These are phyloP conservation scores for Carettochelys insculpta DNA, from an alignment of 2,113 vertebrate genomes.

Conservation along the genomic window DNA sequence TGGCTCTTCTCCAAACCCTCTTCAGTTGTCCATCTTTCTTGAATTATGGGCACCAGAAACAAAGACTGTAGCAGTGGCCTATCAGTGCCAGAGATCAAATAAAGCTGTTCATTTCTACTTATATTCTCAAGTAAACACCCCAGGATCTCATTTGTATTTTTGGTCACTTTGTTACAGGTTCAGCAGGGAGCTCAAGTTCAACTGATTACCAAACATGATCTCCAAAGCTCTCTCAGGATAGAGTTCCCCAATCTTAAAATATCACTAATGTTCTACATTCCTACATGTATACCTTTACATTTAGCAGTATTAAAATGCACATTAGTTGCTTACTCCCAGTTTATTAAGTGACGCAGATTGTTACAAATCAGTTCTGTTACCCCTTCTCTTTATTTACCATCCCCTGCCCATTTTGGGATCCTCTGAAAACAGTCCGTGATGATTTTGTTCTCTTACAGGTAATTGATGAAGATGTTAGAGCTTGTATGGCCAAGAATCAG, in stretches of 20 bases:
- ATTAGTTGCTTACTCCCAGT: not conserved
- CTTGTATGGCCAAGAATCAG: not conserved
- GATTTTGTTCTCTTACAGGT: not conserved
- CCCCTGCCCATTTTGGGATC: not conserved
- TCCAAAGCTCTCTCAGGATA: no score
- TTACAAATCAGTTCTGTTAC: not conserved
- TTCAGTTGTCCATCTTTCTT: no score
- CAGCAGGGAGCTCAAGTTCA: no score
- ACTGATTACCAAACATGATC: no score
- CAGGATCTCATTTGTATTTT: no score
- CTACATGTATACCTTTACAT: not conserved
- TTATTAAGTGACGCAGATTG: not conserved
- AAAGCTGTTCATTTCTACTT: no score
- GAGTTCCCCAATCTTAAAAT: slow-evolving; percentile 28
- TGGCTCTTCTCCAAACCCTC: no score
- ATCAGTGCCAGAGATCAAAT: no score
- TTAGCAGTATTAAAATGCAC: not conserved
- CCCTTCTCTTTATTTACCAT: not conserved
- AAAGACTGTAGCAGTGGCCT: no score
- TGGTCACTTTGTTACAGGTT: no score
- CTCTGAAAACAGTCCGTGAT: not conserved
- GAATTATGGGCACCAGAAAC: no score
- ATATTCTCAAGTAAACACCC: no score
- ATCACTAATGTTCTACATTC: not conserved
- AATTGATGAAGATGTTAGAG: not conserved